Base-by-base conservation (phyloP, 2,797 vertebrate genomes). In the Psittacula echo region DNA sequence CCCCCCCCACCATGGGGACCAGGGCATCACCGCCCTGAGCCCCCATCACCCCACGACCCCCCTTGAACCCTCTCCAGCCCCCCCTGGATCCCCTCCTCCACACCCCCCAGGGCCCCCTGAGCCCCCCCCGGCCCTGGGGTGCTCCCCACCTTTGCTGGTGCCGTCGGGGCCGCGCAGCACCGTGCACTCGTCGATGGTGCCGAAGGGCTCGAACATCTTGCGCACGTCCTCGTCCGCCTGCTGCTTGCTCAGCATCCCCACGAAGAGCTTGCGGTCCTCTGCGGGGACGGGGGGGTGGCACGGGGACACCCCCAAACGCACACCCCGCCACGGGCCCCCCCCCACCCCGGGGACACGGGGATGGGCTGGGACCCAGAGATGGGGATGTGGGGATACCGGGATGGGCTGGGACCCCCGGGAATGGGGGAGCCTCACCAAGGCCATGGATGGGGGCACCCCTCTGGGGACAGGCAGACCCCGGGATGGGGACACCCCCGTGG, bases 191-290 rank as follows among this genome's bases (percentile, higher is more conserved):
- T 99, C 99, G 84, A 99, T 99, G 96, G 98, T 98, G 89, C 99
- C 99, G 7, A 99, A 99, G 14, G 98, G 98, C 91, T 99, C 99
- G 22, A 99, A 99, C 98, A 99, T 98, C 97, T 99, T 98, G 94
- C 98, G 98, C 74, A 99, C 99, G 1, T 99, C 99, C 90, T 99
- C 99, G 64, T 99, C 99, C 32, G 98, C 98, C 97, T 99, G 99
- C 97, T 99, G 99, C 97, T 99, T 99, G 78, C 99, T 99, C 96
- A 99, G 97, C 99, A 99, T 99, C 77, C 99, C 99, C 83, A 99
- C 99, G 97, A 99, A 99, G 89, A 99, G 97, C 97, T 99, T 99
- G 96, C 99, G 98, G 97, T 99, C 99, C 98, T 99, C 99, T 98
- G 93, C 53, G 26, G 56, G 76, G 44, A 64, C 34, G 42, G 18